Evolutionary conservation across 1,140 invertebrate genomes (phyloP), one percentile per base, ranked within the genome.

Genomic region (Anoplophora glabripennis): DNA sequence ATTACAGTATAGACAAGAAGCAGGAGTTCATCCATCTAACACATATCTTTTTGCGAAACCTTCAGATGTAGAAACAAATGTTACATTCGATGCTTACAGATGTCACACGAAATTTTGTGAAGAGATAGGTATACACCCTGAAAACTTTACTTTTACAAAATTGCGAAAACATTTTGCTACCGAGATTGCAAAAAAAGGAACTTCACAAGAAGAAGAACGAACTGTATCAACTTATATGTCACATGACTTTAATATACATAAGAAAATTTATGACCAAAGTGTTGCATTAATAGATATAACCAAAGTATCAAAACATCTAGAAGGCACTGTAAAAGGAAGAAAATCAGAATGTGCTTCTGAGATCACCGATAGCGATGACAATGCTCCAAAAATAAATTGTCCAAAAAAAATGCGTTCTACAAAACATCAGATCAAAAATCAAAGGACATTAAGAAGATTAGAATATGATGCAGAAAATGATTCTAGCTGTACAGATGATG

Each of bases 111-210:
- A 15, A 45, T 45, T 45, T 14, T 45, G 17, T 18, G 12, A 17
- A 15, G 44, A 45, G 5, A 28, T 15, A 5, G 44, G 44, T 45
- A 45, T 45, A 18, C 14, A 17, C 21, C 11, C 14, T 18, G 11
- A 15, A 45, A 28, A 28, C 5, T 9, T 45, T 10, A 45, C 44
- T 11, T 45, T 45, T 21, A 45, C 44, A 18, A 45, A 45, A 10
- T 18, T 45, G 10, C n/a, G 44, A 10, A 45, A 45, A 45, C 44
- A 45, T 45, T 45, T 45, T 45, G 44, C 44, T 18, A 45, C 44
- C 11, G 12, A 45, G 17, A 15, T 45, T 15, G 44, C 44, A 18
- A 45, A 45, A 10, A 21, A 45, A 14, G 44, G 17, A 15, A 45
- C 44, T 45, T 15, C 12, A 15, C 44, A 45, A 18, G 44, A 45